Conservation (phyloP, 2,113 vertebrate genomes). For the human (Homo sapiens) region GRCh38 chrX:37698501-37699000, state of each 20-base stretch:
- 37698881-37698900: background rate
- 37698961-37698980: background rate
- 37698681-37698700: background rate
- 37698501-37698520: no score
- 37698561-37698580: background rate
- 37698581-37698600: background rate
- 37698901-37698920: background rate
- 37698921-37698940: background rate
- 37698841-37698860: background rate
- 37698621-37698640: constrained; percentile 26
- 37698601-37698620: background rate
- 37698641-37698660: background rate
- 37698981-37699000: background rate
- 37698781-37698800: background rate
- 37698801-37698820: constrained; percentile 13
- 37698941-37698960: background rate
- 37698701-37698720: background rate
- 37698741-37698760: background rate
- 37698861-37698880: background rate
- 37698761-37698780: background rate
- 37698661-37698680: constrained; percentile 3
- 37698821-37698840: background rate
- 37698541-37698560: no score
- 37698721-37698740: background rate
- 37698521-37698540: no score